Percentiles rank a stretch among this genome's conserved stretches.
Conservation (phyloP, 2,888 invertebrate genomes). For the Dusona sp. region DNA sequence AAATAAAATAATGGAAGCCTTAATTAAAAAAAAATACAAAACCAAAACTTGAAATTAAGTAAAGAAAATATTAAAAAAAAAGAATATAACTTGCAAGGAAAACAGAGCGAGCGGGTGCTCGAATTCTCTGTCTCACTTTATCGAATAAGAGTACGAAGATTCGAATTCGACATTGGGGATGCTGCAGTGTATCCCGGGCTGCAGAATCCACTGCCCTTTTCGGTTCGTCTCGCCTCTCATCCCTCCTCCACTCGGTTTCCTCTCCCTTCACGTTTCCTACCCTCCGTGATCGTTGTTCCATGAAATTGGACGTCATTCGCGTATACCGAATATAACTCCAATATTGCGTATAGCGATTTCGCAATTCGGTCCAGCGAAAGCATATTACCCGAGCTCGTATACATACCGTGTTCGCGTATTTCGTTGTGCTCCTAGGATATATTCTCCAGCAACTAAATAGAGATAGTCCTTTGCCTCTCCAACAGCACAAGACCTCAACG, state of each 20-base stretch:
- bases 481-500: slow-evolving; percentile 12
- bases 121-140: slow-evolving; percentile 33
- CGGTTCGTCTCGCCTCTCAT: slow-evolving; percentile 41
- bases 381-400: slow-evolving; percentile 44
- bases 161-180: slow-evolving; percentile 42
- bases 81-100: not conserved
- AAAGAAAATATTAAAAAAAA: not conserved
- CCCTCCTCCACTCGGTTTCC: slow-evolving; percentile 5
- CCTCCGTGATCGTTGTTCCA: slow-evolving; percentile 79
- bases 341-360: slow-evolving; percentile 66
- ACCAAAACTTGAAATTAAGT: not conserved
- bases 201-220: slow-evolving; percentile 65
- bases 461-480: slow-evolving; percentile 25
- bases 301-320: slow-evolving; percentile 80
- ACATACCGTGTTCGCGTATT: slow-evolving; percentile 64
- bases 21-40: not conserved
- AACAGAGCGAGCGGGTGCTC: not conserved
- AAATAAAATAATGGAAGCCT: not conserved
- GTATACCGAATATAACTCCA: slow-evolving; percentile 75
- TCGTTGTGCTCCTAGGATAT: slow-evolving; percentile 47
- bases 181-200: slow-evolving; percentile 67
- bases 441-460: slow-evolving; percentile 42
- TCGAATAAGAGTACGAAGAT: slow-evolving; percentile 62
- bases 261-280: slow-evolving; percentile 39
- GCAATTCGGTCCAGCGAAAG: slow-evolving; percentile 66